Evolutionary conservation across 2,797 vertebrate genomes (phyloP), one percentile per base, ranked within the genome.

Genomic region (Coregonus sp.): DNA sequence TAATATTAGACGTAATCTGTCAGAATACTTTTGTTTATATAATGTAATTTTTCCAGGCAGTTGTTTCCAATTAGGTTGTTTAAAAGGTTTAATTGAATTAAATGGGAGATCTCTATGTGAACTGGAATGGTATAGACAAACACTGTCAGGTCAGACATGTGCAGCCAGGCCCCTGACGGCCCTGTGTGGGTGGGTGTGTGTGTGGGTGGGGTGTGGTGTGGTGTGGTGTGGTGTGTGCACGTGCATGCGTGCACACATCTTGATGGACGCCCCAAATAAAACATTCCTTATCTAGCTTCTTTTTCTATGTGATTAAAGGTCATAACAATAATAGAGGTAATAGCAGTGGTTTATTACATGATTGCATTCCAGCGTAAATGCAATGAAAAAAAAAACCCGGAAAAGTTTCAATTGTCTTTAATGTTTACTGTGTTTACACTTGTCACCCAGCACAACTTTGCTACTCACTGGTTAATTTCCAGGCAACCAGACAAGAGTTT

Each of bases 41-140:
- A 91, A 93, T 93, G 91, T 87, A 92, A 92, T 93, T 94, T 94
- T 94, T 91, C 89, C 85, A 89, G 86, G 79, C 94, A 95, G 94
- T 94, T 94, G 94, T 94, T 95, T 95, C 89, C 93, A 94, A 94
- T 95, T 95, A 94, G 86, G 84, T 87, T 94, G 92, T 94, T 95
- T 94, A 92, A 94, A 93, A 89, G 83, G 91, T 94, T 94, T 94
- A 94, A 94, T 94, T 93, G 87, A 94, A 94, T 94, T 94, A 93
- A 95, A 94, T 92, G 84, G 89, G 86, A 90, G 91, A 93, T 91
- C 91, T 92, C 89, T 87, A 86, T 90, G 87, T 89, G 85, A 86
- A 88, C 86, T 88, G 85, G 87, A 86, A 87, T 79, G 81, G 81
- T 73, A 78, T 75, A 86, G 75, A 80, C 86, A 89, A 86, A 75